Evolutionary conservation across 2,888 invertebrate genomes (phyloP), one percentile per base, ranked within the genome.

Genomic region (Drosophila greeni): DNA sequence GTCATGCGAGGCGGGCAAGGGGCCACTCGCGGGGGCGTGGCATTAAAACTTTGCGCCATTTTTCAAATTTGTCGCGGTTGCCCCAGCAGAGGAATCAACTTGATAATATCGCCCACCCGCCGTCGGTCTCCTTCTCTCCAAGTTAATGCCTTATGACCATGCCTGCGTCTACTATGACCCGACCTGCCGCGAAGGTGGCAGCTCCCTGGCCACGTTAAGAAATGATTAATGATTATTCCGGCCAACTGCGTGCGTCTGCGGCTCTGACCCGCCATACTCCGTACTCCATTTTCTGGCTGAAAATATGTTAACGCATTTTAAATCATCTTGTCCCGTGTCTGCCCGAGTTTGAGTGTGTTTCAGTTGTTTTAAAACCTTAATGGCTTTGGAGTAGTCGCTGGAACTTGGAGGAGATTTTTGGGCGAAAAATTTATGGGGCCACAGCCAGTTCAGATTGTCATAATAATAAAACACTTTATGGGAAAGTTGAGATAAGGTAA

Each of bases 41-140:
- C 60, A 75, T 75, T 85, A 81, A 81, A 81, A 81, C 60, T 81
- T 81, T 74, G 65, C 42, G 81, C 84, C 84, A 81, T 81, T 81
- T 85, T 85, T 81, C 81, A 81, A 81, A 85, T 81, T 85, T 81
- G 81, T 85, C 84, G 82, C 81, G 78, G 72, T 72, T 62, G 75
- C 72, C 72, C 58, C 74, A 47, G 70, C 64, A 33, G 43, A 73
- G 82, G 53, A 66, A 62, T 66, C 73, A 78, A 79, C 64, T 79
- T 79, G 84, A 83, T 79, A 83, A 78, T 84, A 79, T 76, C 54
- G 36, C 74, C 70, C 40, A 40, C 73, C 66, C 54, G 18, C 14
- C 23, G 24, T 73, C 72, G 70, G 40, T 14, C 76, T 78, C 72
- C 34, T 42, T 24, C 42, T 24, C 57, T 67, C 72, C 54, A 83